These are phyloP conservation scores for Caenorhabditis imperialis DNA, from an alignment of 2,888 invertebrate species.

Conservation along the genomic window DNA sequence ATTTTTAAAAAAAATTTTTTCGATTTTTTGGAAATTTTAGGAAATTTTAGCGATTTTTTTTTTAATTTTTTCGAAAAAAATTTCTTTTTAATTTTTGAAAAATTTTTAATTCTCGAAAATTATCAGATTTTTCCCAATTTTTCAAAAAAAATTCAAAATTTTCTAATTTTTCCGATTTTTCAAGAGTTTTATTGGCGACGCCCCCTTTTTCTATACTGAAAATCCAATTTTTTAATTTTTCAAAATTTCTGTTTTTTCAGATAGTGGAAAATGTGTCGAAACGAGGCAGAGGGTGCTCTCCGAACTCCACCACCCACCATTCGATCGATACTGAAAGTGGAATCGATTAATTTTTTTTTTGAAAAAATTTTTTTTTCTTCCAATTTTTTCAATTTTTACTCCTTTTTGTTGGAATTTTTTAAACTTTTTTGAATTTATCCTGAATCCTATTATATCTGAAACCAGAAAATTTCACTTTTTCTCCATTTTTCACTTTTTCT, in stretches of 20 bases:
- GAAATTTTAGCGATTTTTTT: background rate
- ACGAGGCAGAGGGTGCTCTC: no score
- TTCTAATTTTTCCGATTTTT: no score
- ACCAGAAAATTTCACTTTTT: background rate
- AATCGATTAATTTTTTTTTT: no score
- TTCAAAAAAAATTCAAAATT: no score
- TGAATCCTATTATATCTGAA: background rate
- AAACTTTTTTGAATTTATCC: background rate
- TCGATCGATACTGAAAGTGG: no score
- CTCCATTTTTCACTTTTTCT: background rate
- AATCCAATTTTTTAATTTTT: background rate
- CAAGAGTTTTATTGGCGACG: no score
- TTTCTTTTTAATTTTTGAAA: background rate
- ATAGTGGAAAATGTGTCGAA: background rate
- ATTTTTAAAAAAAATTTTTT: background rate
- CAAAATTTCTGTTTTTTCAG: constrained; percentile 3
- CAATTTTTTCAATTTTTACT: background rate
- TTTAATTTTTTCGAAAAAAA: background rate
- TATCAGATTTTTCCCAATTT: no score
- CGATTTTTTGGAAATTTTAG: background rate
- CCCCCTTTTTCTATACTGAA: no score
- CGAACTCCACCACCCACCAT: no score
- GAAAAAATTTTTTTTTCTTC: no score
- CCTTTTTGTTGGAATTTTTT: no score
- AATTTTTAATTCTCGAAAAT: no score